phyloP scores from a whole-genome alignment of 2,113 vertebrate genomes.

The Campylorhamphus procurvoides region DNA sequence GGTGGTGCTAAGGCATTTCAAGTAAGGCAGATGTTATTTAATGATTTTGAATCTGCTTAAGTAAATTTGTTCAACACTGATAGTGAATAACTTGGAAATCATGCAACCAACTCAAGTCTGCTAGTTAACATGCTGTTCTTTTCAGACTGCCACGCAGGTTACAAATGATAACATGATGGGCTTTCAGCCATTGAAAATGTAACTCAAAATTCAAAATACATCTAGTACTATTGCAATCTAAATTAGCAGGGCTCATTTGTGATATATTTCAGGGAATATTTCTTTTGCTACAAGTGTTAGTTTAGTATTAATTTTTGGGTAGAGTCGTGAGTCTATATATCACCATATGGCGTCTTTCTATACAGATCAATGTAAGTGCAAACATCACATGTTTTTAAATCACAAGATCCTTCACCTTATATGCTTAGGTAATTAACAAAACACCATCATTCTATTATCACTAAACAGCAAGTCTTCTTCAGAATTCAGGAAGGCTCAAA shows the following conservation, averaged over 20 bases:
- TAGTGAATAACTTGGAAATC: background rate
- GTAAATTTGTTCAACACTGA: background rate
- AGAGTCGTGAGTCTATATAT: background rate
- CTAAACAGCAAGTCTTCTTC: background rate
- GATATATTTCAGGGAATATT: background rate
- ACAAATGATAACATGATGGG: background rate
- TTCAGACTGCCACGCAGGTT: background rate
- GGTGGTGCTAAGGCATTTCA: background rate
- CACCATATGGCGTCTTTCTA: background rate
- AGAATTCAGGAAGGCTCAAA: background rate
- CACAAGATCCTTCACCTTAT: background rate
- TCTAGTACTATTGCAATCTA: background rate
- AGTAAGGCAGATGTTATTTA: background rate
- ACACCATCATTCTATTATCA: background rate
- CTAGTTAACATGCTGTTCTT: background rate
- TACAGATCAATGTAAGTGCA: background rate
- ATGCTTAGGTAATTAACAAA: background rate
- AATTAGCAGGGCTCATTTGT: background rate
- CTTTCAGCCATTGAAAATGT: background rate
- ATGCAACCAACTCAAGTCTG: background rate
- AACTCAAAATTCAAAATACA: background rate
- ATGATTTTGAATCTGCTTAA: background rate
- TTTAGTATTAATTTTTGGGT: background rate
- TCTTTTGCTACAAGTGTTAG: constrained; percentile 7
- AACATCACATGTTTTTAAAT: background rate